Evolutionary conservation across 92 coral and sea anemone genomes (phyloP), one percentile per base, ranked within the genome.

Genomic region (Blastomussa wellsi): DNA sequence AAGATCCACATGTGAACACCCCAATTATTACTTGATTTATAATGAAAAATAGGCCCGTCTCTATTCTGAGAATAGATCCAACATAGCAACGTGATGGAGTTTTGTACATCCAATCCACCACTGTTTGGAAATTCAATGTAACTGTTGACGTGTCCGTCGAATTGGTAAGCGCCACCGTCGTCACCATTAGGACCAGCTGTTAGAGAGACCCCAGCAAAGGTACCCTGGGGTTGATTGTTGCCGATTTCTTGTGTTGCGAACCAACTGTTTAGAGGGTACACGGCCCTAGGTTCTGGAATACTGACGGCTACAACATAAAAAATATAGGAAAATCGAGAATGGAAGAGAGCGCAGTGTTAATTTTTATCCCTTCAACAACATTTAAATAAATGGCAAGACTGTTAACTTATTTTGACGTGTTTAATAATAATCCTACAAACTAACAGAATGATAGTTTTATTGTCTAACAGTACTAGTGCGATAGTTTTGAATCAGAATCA

Each of bases 151-250:
- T 52, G 59, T 71, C 85, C 85, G 11, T 79, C 29, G 72, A 86
- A 79, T 31, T 36, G 52, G n/a, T 86, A 55, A 20, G 89, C 71
- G 5, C 89, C 89, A 53, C 79, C 85, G 41, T 60, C 74, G 59
- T 79, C 42, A 36, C 89, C 89, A 72, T 79, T 29, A 15, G 89
- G 85, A 17, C 89, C 89, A 24, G 53, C 26, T 36, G 62, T 73
- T 22, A 57, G 31, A 4, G 57, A 8, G 3, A 79, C 80, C 42
- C 85, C 89, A 16, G 0, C 39, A 32, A 66, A 62, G 20, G 42
- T 28, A 19, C 85, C 89, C n/a, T 76, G 65, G 49, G 74, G 80
- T 32, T 33, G 79, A 70, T 33, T 13, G 13, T 59, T 35, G 31
- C 41, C 53, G 20, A 57, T 57, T 51, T 80, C 89, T 19, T 49